These are phyloP conservation scores for Agrochola litura DNA, from an alignment of 2,888 invertebrate genomes.

Conservation along the genomic window DNA sequence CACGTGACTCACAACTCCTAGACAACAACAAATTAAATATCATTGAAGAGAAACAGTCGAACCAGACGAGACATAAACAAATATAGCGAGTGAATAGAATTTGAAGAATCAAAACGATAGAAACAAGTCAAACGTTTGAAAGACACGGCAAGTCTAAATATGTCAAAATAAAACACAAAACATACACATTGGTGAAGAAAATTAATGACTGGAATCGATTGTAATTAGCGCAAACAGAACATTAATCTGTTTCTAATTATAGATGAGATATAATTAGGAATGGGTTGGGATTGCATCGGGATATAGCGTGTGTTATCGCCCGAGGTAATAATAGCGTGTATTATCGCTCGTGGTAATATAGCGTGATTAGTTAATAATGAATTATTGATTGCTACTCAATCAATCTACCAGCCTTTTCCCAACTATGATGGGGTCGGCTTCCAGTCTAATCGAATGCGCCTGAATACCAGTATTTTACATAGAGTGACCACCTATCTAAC, in stretches of 20 bases:
- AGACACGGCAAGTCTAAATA: conserved; percentile 50
- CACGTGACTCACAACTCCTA: conserved; percentile 4
- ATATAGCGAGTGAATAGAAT: conserved; percentile 18
- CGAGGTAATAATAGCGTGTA: background rate
- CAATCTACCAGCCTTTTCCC: background rate
- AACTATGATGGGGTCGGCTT: background rate
- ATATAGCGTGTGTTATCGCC: background rate
- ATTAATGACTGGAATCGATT: conserved; percentile 35
- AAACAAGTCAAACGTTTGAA: conserved; percentile 22
- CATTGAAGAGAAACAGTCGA: conserved; percentile 36
- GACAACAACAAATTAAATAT: conserved; percentile 16
- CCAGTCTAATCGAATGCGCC: background rate
- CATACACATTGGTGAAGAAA: conserved; percentile 26
- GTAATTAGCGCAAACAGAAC: conserved; percentile 36
- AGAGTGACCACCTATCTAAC: background rate
- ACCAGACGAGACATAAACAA: conserved; percentile 39
- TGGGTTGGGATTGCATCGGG: conserved; percentile 8
- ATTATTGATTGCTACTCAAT: background rate
- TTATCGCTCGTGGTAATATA: background rate
- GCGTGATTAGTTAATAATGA: background rate
- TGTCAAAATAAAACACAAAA: conserved; percentile 53
- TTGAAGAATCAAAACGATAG: conserved; percentile 15
- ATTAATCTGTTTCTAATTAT: conserved; percentile 48
- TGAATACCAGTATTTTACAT: background rate
- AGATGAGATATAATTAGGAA: conserved; percentile 4